Evolutionary conservation across 2,113 vertebrate species (phyloP), one percentile per base, ranked within the genome.

Genomic region (Struthidea cinerea): DNA sequence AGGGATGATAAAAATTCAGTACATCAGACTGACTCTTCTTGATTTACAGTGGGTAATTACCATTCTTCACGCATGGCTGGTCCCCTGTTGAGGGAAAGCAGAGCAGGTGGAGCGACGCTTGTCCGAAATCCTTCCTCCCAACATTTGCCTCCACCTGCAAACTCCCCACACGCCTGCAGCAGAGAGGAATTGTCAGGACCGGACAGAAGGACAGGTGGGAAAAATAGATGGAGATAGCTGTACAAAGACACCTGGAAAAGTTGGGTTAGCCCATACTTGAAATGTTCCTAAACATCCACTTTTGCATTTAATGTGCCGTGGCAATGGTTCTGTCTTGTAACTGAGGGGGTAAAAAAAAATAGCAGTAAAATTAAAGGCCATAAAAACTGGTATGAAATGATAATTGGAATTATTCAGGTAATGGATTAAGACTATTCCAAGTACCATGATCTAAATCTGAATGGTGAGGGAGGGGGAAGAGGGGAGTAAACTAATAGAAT

Each of bases 41-140:
- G 94, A 96, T 95, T 97, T 96, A 92, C 88, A 85, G 73, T 70
- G 69, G 73, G 78, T 89, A 95, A 96, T 96, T 97, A 93, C 27
- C 85, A 93, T 95, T 86, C 94, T 84, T 75, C 70, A 90, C 0
- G 28, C 93, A 82, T 55, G 93, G 90, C 49, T 89, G 64, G 37
- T 64, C 76, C 46, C 89, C 46, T 75, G 68, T 55, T 86, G 90
- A 28, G 85, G 67, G 76, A 61, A 89, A 78, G 56, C 75, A 76
- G 88, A 94, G 86, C 86, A 95, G 93, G 90, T 92, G 90, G 83
- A 92, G 57, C 42, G 7, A 16, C 13, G n/a, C 76, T 90, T 73
- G 49, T 76, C 85, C 27, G 0, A 88, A 71, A 53, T 71, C 64
- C 42, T 93, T 78, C 49, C 56, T 46, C 44, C 30, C 3, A 0